Percentiles rank a stretch among this genome's conserved stretches.
Conservation (phyloP, 2,797 vertebrate genomes). For the Atherinosoma microstoma region DNA sequence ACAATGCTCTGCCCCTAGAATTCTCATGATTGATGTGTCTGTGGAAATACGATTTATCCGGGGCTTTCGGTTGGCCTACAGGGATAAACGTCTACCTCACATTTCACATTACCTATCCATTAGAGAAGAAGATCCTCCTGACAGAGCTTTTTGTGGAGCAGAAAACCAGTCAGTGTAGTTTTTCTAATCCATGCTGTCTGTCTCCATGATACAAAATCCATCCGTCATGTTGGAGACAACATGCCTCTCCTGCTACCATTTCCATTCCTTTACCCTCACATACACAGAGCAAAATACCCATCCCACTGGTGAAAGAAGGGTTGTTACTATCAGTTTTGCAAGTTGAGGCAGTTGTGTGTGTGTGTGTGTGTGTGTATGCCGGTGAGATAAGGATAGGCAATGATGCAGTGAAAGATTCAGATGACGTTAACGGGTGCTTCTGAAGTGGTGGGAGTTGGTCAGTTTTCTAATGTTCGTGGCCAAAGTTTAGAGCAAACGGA, state of each 20-base stretch:
- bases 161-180: constrained; percentile 39
- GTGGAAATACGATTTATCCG: constrained; percentile 49
- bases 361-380: constrained; percentile 17
- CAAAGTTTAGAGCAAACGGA: constrained; percentile 72
- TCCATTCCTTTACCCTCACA: constrained; percentile 27
- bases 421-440: constrained; percentile 49
- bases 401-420: constrained; percentile 20
- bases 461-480: constrained; percentile 46
- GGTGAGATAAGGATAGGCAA: constrained; percentile 53
- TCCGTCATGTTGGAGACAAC: constrained; percentile 48
- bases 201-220: constrained; percentile 47
- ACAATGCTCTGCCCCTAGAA: constrained; percentile 43
- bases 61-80: constrained; percentile 47
- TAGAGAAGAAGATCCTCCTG: constrained; percentile 49
- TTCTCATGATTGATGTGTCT: constrained; percentile 71
- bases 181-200: constrained; percentile 42
- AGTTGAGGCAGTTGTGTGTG: constrained; percentile 22
- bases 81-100: constrained; percentile 55
- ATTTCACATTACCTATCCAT: constrained; percentile 57
- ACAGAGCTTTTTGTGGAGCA: constrained; percentile 43
- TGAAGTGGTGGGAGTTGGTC: constrained; percentile 45
- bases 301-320: neutral
- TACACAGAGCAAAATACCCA: constrained; percentile 22
- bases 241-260: constrained; percentile 6
- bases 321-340: constrained; percentile 31